Evolutionary conservation across 2,888 invertebrate genomes (phyloP), one percentile per base, ranked within the genome.

Genomic region (Drosophila kambysellisi): DNA sequence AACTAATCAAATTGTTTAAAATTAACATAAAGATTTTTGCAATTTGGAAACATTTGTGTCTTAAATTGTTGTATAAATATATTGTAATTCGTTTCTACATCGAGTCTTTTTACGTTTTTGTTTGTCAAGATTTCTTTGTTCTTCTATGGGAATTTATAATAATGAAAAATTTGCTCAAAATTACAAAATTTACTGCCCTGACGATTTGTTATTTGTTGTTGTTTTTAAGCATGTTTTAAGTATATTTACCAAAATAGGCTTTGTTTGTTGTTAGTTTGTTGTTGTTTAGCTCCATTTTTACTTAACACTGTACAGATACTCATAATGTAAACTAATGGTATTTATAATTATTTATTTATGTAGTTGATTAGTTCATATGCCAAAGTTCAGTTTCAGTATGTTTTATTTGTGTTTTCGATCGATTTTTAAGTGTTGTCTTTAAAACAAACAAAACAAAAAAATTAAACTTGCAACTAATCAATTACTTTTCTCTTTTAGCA

Each of bases 281-380:
- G 56, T 78, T 68, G 70, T 76, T 84, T 88, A 85, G 81, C 88
- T 85, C 83, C 73, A 75, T 82, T 76, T 85, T 82, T 60, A 82
- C 87, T 89, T 88, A 88, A 89, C 89, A 89, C 87, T 89, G 87
- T 88, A 88, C 87, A 88, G 79, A 89, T 69, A 79, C 72, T 79
- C 79, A 65, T 82, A 82, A 88, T 83, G 79, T 88, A 88, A 83
- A 85, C 88, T 88, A 89, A 76, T 81, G 77, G 74, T 88, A 88
- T 83, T 88, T 86, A 81, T 86, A 80, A 73, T 77, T 79, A 76
- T 74, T 80, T 73, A 82, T 72, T 73, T 74, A 88, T 83, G 82
- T 82, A 76, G 66, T 82, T 88, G 83, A 76, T 82, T 85, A 86
- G 85, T 83, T 83, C 67, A 61, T 71, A 82, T 70, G 83, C 81